Evolutionary conservation across 2,888 invertebrate genomes (phyloP).

Genomic region (Pristionchus entomophagus): DNA sequence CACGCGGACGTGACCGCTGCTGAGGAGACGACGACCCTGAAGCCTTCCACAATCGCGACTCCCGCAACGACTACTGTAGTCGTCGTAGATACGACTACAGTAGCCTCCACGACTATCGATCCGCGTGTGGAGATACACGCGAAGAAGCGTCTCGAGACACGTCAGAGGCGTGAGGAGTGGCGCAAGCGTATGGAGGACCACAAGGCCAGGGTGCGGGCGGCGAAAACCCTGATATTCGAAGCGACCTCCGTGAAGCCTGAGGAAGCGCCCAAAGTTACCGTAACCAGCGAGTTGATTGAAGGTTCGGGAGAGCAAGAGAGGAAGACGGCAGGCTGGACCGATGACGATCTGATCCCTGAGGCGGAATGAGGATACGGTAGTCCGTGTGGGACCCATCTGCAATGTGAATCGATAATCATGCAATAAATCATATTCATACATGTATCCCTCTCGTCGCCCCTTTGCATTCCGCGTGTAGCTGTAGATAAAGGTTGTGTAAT

Average conservation of each 20-base stretch:
- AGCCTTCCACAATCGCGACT: not conserved
- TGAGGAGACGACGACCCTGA: not conserved
- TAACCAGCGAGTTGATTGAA: not conserved
- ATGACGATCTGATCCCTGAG: slow-evolving; percentile 2
- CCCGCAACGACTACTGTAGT: slow-evolving; percentile 9
- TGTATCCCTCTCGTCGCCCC: not conserved
- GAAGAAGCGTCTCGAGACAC: not conserved
- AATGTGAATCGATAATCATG: not conserved
- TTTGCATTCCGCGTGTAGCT: not conserved
- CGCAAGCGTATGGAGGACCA: not conserved
- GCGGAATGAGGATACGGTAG: slow-evolving; percentile 18
- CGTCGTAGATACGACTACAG: too few relatives aligned
- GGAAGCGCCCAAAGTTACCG: not conserved
- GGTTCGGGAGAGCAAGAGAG: not conserved
- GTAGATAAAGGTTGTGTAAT: not conserved
- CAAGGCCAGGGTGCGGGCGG: not conserved
- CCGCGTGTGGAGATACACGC: not conserved
- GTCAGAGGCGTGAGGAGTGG: not conserved
- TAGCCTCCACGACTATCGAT: not conserved
- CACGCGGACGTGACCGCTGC: not conserved
- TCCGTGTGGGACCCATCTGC: not conserved
- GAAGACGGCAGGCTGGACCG: not conserved
- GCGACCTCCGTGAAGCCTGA: not conserved
- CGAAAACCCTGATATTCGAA: not conserved
- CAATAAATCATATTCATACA: slow-evolving; percentile 4